Conservation (phyloP, 2,113 vertebrate species). For the Pantherophis guttatus region DNA sequence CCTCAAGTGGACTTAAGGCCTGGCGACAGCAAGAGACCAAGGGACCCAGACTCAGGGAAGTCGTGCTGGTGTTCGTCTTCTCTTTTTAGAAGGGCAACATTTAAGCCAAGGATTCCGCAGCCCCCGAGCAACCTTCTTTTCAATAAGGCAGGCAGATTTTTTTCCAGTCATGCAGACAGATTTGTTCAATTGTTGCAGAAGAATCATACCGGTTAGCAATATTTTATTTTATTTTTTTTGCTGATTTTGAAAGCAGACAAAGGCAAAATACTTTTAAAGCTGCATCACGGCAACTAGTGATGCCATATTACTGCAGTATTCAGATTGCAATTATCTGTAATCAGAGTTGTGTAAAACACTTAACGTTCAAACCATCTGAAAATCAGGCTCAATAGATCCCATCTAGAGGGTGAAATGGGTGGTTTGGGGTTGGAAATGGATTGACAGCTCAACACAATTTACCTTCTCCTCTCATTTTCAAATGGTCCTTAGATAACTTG, state of each 20-base stretch:
- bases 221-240: no score
- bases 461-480: no score
- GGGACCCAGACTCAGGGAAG: no score
- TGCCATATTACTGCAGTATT: neutral
- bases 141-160: neutral
- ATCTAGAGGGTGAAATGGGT: neutral
- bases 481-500: neutral
- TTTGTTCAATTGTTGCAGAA: neutral
- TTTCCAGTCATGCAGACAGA: neutral
- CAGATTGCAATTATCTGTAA: neutral
- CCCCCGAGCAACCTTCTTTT: neutral
- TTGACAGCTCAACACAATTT: neutral
- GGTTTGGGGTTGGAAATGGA: neutral
- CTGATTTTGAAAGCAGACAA: neutral
- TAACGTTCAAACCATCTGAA: neutral
- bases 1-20: neutral
- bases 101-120: neutral
- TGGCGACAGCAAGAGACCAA: neutral
- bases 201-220: neutral
- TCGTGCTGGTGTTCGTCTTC: neutral
- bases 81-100: neutral
- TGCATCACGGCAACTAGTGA: neutral
- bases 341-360: neutral
- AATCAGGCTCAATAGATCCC: neutral
- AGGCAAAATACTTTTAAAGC: neutral